Conservation (phyloP, 2,797 vertebrate species). For the Sebastes matsubarae region DNA sequence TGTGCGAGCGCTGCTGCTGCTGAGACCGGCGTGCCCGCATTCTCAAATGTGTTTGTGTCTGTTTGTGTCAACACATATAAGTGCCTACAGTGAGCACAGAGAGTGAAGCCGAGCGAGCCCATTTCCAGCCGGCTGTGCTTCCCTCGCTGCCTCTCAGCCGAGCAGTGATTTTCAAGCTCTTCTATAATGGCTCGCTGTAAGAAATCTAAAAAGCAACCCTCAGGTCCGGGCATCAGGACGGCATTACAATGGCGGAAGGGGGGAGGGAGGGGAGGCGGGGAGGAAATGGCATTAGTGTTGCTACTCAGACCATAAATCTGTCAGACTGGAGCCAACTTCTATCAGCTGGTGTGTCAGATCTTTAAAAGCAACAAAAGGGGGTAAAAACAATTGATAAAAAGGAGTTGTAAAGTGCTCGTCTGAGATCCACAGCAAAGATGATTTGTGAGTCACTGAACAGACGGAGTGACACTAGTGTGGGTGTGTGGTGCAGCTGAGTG, state of each 20-base stretch:
- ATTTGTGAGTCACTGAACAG: conserved; percentile 58
- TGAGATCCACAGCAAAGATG: conserved; percentile 34
- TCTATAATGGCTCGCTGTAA: conserved; percentile 59
- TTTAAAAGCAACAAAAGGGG: conserved; percentile 48
- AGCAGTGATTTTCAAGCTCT: conserved; percentile 58
- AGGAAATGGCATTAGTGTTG: conserved; percentile 34
- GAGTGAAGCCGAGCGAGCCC: conserved; percentile 54
- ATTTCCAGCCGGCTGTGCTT: conserved; percentile 59
- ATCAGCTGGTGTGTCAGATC: conserved; percentile 57
- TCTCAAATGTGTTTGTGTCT: conserved; percentile 46
- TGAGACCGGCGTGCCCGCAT: not conserved
- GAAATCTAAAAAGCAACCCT: conserved; percentile 61
- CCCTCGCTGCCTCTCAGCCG: conserved; percentile 58
- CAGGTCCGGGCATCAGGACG: conserved; percentile 36
- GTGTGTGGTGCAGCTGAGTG: conserved; percentile 29
- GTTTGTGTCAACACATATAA: conserved; percentile 61
- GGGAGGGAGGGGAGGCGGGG: not conserved
- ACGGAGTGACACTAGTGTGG: conserved; percentile 50
- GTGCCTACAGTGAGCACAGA: conserved; percentile 37
- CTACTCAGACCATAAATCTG: conserved; percentile 55
- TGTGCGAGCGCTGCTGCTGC: conserved; percentile 1
- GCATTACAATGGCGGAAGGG: conserved; percentile 35
- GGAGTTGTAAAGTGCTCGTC: conserved; percentile 29
- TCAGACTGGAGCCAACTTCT: conserved; percentile 44
- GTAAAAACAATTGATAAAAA: not conserved